Conservation (phyloP, 2,797 vertebrate species). For the Hydrocynus forskahlii region DNA sequence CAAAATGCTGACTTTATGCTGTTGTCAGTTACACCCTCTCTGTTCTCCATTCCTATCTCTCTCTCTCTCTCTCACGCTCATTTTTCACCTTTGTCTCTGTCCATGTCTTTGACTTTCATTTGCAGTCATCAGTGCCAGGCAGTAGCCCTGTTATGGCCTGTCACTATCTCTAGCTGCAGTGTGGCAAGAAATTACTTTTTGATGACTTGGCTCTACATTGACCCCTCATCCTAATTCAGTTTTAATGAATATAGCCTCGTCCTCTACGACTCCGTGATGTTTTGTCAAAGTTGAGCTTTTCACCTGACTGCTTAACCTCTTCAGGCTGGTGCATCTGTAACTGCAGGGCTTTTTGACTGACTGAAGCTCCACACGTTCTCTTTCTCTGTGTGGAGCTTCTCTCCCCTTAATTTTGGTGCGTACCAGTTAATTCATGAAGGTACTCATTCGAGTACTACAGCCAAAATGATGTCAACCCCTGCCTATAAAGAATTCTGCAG, state of each 20-base stretch:
- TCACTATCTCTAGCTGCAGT: conserved; percentile 44
- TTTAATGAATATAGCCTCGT: conserved; percentile 38
- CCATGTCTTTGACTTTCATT: conserved; percentile 4
- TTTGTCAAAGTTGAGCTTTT: conserved; percentile 28
- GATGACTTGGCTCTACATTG: conserved; percentile 39
- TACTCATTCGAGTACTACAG: no score
- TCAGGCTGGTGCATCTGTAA: background rate
- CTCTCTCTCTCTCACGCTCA: conserved; percentile 6
- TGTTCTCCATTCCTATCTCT: background rate
- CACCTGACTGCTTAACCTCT: conserved; percentile 12
- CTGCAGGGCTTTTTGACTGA: background rate
- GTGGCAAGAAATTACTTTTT: conserved; percentile 47
- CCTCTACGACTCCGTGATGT: conserved; percentile 17
- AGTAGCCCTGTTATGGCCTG: conserved; percentile 46
- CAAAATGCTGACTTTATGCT: conserved; percentile 3
- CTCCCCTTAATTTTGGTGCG: no score
- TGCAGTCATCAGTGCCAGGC: conserved; percentile 17
- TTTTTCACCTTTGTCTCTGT: conserved; percentile 13
- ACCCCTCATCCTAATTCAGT: conserved; percentile 43
- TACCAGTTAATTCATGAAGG: no score
- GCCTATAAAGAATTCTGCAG: background rate
- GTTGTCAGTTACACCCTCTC: background rate
- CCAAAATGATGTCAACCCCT: no score
- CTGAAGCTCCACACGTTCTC: background rate
- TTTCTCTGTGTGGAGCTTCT: background rate